Base-by-base conservation (phyloP, 2,797 vertebrate genomes). In the Iguana delicatissima region DNA sequence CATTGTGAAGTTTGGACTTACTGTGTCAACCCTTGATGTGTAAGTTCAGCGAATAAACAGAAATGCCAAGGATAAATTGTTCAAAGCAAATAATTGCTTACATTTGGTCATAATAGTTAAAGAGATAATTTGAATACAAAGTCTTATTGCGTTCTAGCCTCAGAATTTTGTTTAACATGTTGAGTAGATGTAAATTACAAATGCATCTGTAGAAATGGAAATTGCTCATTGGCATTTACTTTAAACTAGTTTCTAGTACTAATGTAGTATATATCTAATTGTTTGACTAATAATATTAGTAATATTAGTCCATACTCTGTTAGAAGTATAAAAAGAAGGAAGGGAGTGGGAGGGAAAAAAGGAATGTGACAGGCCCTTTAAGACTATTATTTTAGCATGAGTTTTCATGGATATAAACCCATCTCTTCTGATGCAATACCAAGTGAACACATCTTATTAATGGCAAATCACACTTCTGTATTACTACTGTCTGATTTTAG, bases 131-230 rank as follows among this genome's bases (percentile, higher is more conserved):
- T 86, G 59, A 24, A 79, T 64, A 57, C 74, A 52, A 55, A 74
- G 14, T 87, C 16, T 85, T 13, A 18, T 62, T 64, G 42, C 57
- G n/a, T 18, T 79, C 52, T 80, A 52, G 86, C 42, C 18, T 67
- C 42, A 79, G 74, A 80, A 67, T 87, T 46, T 67, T 69, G 52
- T 87, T 87, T 52, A 87, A 52, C 32, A 35, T 67, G 76, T 80
- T 22, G 76, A 87, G 18, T 50, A 80, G 76, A 87, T 87, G 38
- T 35, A 50, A 87, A 80, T 87, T 87, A 67, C 76, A 52, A 80
- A 52, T 67, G 80, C 10, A 67, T 80, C 59, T 80, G 72, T 67
- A 6, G 42, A 80, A 87, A 87, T 79, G 46, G 79, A 50, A 80
- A 50, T 59, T 64, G 74, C 86, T 79, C 38, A 64, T 46, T 57